Conservation (phyloP, 1,140 invertebrate genomes). For the Myzus persicae region DNA sequence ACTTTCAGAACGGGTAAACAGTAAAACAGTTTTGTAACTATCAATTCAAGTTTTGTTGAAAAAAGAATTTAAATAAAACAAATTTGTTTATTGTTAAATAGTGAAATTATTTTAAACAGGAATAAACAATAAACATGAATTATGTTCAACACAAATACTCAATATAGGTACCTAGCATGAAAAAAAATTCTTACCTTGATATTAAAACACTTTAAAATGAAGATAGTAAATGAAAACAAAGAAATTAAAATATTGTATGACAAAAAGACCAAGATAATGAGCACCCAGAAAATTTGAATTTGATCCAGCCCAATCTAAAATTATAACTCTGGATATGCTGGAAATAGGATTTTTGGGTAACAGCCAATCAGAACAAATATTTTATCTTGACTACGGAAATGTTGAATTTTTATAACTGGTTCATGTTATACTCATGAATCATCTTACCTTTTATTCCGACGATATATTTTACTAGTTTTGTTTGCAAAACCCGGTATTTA, state of each 20-base stretch:
- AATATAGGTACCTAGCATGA: background rate
- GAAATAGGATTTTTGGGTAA: conserved; percentile 57
- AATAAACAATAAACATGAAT: background rate
- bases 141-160: background rate
- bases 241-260: conserved; percentile 15
- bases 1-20: background rate
- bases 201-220: background rate
- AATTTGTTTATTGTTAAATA: background rate
- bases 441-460: conserved; percentile 30
- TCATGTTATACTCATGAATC: background rate
- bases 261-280: background rate
- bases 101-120: background rate
- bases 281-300: conserved; percentile 59
- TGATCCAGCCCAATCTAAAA: conserved; percentile 58
- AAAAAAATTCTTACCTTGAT: conserved; percentile 48
- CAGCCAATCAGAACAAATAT: conserved; percentile 50
- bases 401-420: conserved; percentile 48
- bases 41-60: background rate
- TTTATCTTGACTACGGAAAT: conserved; percentile 47
- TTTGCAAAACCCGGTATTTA: background rate
- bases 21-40: background rate
- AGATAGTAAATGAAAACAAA: background rate
- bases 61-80: background rate
- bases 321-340: conserved; percentile 59
- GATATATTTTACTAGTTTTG: background rate